Conservation (phyloP, 2,797 vertebrate species). For the Enteromius afrohamiltoni region DNA sequence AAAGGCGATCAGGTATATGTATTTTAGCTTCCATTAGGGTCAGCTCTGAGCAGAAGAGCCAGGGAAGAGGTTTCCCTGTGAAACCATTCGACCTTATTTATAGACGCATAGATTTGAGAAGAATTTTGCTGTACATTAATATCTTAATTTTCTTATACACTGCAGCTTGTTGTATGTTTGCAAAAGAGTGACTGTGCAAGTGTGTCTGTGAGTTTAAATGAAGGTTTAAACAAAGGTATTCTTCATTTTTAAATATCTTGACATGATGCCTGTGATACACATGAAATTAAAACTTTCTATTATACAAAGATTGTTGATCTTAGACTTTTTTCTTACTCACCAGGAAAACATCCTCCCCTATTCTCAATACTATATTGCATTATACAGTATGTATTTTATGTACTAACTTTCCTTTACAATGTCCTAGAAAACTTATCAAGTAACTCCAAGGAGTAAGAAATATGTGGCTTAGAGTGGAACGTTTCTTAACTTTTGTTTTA, state of each 20-base stretch:
- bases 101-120: constrained; percentile 32
- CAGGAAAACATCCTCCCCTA: not conserved
- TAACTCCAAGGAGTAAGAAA: too few relatives aligned
- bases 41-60: not conserved
- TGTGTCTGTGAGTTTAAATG: constrained; percentile 51
- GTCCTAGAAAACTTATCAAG: too few relatives aligned
- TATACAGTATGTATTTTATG: too few relatives aligned
- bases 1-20: constrained; percentile 24
- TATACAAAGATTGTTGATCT: constrained; percentile 63
- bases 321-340: not conserved
- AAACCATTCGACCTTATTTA: constrained; percentile 35
- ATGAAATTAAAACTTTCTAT: constrained; percentile 86
- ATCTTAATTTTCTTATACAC: constrained; percentile 48
- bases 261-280: constrained; percentile 79
- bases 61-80: constrained; percentile 6
- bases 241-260: constrained; percentile 82
- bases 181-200: constrained; percentile 46
- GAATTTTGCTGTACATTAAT: constrained; percentile 35
- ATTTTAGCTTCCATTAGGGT: constrained; percentile 44
- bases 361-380: too few relatives aligned
- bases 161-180: constrained; percentile 45
- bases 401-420: too few relatives aligned
- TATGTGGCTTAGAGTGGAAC: too few relatives aligned
- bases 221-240: constrained; percentile 66
- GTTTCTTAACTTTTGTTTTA: too few relatives aligned